A percentile compares a stretch with the other conserved stretches of the same genome.
phyloP scores from a whole-genome alignment of 1,140 invertebrate genomes.

The Aphaenogaster ashmeadi region DNA sequence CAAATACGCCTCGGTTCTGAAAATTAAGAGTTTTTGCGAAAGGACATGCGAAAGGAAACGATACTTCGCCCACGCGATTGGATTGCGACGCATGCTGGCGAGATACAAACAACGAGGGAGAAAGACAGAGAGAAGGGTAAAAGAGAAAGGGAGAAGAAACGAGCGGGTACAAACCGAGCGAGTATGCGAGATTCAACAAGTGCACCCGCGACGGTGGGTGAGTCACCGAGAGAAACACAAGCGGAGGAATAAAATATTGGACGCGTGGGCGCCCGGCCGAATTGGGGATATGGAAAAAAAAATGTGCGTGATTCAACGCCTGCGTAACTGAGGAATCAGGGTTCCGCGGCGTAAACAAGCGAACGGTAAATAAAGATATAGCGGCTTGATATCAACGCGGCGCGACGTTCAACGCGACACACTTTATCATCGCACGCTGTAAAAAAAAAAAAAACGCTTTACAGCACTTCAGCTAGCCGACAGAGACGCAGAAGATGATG shows the following conservation, averaged over 20 bases:
- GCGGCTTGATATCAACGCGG: conserved; percentile 8
- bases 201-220: conserved; percentile 11
- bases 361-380: conserved; percentile 65
- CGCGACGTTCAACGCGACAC: not conserved
- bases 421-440: not conserved
- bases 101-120: not conserved
- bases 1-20: not conserved
- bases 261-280: conserved; percentile 30
- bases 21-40: conserved; percentile 35
- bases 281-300: conserved; percentile 36
- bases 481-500: not conserved
- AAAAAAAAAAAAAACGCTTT: conserved; percentile 26
- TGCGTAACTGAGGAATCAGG: conserved; percentile 55
- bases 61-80: conserved; percentile 16
- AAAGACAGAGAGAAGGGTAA: not conserved
- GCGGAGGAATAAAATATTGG: conserved; percentile 55
- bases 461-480: not conserved
- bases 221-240: conserved; percentile 30
- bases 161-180: not conserved
- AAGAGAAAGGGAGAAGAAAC: conserved; percentile 9
- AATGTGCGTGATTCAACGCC: conserved; percentile 50
- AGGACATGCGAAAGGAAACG: conserved; percentile 16
- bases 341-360: conserved; percentile 41
- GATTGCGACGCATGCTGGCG: conserved; percentile 3
- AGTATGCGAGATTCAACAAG: conserved; percentile 53